Conservation (phyloP, 1,140 invertebrate genomes). For the Meloidogyne hapla region DNA sequence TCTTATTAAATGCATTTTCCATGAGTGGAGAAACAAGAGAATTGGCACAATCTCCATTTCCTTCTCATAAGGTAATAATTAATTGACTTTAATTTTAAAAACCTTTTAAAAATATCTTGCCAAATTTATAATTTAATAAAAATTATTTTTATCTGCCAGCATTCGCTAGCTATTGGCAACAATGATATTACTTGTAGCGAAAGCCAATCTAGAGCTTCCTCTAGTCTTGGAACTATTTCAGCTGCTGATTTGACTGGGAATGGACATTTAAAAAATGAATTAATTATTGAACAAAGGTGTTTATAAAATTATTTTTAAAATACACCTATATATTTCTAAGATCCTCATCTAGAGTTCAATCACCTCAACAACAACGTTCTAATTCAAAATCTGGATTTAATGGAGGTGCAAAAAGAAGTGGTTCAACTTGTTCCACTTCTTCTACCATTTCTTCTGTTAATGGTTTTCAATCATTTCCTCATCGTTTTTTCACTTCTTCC, state of each 20-base stretch:
- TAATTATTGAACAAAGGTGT: neutral
- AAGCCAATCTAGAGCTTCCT: neutral
- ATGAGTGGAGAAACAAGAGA: neutral
- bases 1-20: neutral
- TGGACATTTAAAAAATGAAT: neutral
- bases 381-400: neutral
- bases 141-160: no score
- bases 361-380: conserved; percentile 5
- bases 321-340: neutral
- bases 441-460: conserved; percentile 7
- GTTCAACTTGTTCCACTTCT: conserved; percentile 25
- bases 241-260: neutral
- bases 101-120: no score
- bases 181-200: neutral
- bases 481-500: neutral
- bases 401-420: conserved; percentile 14
- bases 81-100: neutral
- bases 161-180: neutral
- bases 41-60: neutral
- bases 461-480: neutral
- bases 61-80: neutral
- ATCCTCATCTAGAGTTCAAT: neutral
- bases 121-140: no score
- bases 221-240: neutral
- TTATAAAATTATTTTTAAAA: neutral